Conservation (phyloP, 2,888 invertebrate genomes). For the Iphiclides podalirius region DNA sequence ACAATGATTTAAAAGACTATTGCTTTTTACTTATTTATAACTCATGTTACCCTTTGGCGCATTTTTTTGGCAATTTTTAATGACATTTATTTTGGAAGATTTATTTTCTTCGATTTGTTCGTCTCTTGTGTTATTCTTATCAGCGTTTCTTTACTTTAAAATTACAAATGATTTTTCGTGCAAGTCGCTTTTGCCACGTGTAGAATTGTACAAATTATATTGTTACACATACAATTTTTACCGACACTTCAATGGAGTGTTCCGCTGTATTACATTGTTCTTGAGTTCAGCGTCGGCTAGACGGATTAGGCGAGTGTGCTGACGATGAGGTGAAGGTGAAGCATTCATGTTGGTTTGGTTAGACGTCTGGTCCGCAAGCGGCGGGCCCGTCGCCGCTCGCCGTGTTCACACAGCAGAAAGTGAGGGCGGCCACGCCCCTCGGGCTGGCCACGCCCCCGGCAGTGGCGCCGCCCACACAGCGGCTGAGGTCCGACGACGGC, state of each 20-base stretch:
- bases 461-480: conserved; percentile 14
- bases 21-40: conserved; percentile 38
- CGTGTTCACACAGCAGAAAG: conserved; percentile 60
- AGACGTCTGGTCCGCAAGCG: conserved; percentile 66
- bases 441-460: conserved; percentile 33
- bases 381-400: conserved; percentile 63
- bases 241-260: background rate
- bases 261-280: conserved; percentile 12
- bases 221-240: background rate
- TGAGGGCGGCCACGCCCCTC: conserved; percentile 40
- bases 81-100: conserved; percentile 79
- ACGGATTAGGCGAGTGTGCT: conserved; percentile 24
- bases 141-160: conserved; percentile 32
- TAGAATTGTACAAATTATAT: conserved; percentile 1
- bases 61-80: conserved; percentile 46
- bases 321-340: conserved; percentile 40
- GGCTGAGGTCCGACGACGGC: conserved; percentile 48
- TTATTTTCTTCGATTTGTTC: conserved; percentile 49
- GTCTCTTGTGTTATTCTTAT: conserved; percentile 36
- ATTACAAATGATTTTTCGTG: conserved; percentile 58
- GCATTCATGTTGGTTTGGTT: conserved; percentile 76
- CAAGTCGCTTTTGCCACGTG: conserved; percentile 57
- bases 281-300: conserved; percentile 19
- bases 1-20: conserved; percentile 58
- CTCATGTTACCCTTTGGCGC: conserved; percentile 37